A percentile compares a stretch with the other conserved stretches of the same genome.
Conservation (phyloP, 2,797 vertebrate species). For the Graptemys geographica region DNA sequence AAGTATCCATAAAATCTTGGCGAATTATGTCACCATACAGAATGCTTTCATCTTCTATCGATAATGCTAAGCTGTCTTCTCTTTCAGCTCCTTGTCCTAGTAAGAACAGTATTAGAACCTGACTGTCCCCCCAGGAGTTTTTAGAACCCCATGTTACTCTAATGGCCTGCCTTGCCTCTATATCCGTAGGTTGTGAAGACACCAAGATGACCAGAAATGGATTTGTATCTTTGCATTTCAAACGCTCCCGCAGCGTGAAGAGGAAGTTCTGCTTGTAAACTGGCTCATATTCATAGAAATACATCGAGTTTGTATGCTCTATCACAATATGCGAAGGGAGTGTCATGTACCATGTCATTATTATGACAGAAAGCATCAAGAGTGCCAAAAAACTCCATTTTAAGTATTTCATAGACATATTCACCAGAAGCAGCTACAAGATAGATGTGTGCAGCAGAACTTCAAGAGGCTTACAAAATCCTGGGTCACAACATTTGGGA, state of each 20-base stretch:
- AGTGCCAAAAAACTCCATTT: constrained; percentile 66
- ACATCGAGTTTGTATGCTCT: constrained; percentile 48
- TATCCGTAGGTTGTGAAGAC: constrained; percentile 55
- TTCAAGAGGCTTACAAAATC: background rate
- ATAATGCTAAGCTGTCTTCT: background rate
- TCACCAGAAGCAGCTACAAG: background rate
- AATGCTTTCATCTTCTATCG: constrained; percentile 74
- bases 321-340: background rate
- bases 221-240: constrained; percentile 29
- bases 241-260: constrained; percentile 64
- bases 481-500: accelerated
- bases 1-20: constrained; percentile 77
- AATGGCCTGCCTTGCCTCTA: constrained; percentile 76
- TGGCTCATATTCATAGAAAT: constrained; percentile 77
- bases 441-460: background rate
- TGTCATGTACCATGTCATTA: constrained; percentile 58
- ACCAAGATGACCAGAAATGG: constrained; percentile 80
- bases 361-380: background rate
- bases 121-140: constrained; percentile 73
- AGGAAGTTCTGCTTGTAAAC: constrained; percentile 56
- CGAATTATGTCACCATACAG: constrained; percentile 78
- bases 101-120: constrained; percentile 75
- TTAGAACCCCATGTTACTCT: constrained; percentile 73
- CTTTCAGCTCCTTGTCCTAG: constrained; percentile 47
- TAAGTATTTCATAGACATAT: constrained; percentile 1